These are phyloP conservation scores for Hycleus cichorii DNA, from an alignment of 1,140 invertebrate species.

Conservation along the genomic window DNA sequence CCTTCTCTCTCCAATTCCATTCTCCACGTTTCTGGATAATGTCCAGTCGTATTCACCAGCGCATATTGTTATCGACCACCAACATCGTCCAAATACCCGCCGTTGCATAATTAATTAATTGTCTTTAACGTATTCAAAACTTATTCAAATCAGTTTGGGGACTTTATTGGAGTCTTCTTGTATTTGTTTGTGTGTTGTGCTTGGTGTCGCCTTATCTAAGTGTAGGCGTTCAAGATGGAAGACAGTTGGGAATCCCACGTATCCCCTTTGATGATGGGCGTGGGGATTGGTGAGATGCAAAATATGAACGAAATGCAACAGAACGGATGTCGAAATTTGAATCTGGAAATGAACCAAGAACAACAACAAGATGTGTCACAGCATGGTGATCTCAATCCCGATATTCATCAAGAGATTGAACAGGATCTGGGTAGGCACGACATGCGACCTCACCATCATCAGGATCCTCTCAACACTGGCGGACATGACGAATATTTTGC, in stretches of 20 bases:
- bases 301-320: slow-evolving; percentile 28
- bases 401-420: slow-evolving; percentile 27
- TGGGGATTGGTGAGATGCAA: slow-evolving; percentile 34
- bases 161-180: neutral
- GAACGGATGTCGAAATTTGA: slow-evolving; percentile 20
- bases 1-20: neutral
- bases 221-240: slow-evolving; percentile 35
- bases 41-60: neutral
- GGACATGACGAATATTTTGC: slow-evolving; percentile 29
- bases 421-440: slow-evolving; percentile 27
- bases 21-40: neutral
- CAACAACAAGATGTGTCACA: slow-evolving; percentile 4
- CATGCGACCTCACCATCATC: slow-evolving; percentile 24
- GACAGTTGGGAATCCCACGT: slow-evolving; percentile 40
- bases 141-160: slow-evolving; percentile 7
- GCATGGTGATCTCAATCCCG: slow-evolving; percentile 25
- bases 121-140: slow-evolving; percentile 5
- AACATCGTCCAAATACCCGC: slow-evolving; percentile 1
- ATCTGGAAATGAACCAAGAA: slow-evolving; percentile 19
- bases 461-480: slow-evolving; percentile 11
- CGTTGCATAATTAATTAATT: slow-evolving; percentile 15
- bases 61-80: slow-evolving; percentile 11
- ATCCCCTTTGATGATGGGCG: slow-evolving; percentile 40
- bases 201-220: slow-evolving; percentile 7
- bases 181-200: neutral